Percentiles rank a stretch among this genome's conserved stretches.
Conservation (phyloP, 2,797 vertebrate genomes). For the Pachyuromys duprasi region DNA sequence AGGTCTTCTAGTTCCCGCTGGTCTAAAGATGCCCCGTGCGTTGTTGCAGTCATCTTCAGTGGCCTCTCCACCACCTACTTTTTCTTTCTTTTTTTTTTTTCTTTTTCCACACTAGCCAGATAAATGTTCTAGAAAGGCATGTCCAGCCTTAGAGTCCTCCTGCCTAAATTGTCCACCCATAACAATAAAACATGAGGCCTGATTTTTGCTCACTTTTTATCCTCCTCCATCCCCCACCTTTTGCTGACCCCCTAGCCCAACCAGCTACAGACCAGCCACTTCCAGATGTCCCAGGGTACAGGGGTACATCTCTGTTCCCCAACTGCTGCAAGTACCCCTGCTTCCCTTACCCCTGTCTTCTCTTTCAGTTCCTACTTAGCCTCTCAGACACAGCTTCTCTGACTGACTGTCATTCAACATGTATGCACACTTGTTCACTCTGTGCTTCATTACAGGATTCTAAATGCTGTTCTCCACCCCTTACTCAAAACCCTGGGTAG, state of each 20-base stretch:
- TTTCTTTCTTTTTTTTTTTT: background rate
- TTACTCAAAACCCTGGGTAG: background rate
- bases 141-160: background rate
- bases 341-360: background rate
- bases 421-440: background rate
- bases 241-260: too few relatives aligned
- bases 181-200: background rate
- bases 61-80: background rate
- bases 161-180: background rate
- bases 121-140: conserved; percentile 38
- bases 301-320: fast-evolving
- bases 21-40: background rate
- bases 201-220: background rate
- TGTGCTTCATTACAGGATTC: background rate
- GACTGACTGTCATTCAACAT: background rate
- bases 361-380: background rate
- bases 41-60: background rate
- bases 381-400: background rate
- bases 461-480: background rate
- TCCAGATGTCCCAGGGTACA: background rate
- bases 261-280: background rate
- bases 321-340: background rate
- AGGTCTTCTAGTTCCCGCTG: background rate
- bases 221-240: background rate
- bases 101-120: background rate